A percentile compares a stretch with the other conserved stretches of the same genome.
These are phyloP conservation scores for Panopea generosa DNA, from an alignment of 2,888 invertebrate genomes.

Conservation along the genomic window DNA sequence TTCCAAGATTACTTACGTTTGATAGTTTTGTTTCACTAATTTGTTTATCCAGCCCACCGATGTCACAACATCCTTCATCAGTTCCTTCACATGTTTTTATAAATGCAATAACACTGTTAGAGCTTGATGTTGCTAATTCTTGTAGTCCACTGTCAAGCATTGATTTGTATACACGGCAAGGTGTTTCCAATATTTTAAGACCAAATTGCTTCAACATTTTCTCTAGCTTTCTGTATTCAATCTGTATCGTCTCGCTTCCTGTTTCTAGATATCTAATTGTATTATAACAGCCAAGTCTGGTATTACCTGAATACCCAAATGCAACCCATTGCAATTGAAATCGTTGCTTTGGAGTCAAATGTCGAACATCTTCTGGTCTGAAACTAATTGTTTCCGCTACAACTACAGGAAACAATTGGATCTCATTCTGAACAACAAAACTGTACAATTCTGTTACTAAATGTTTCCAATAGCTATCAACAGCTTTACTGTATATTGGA, in stretches of 20 bases:
- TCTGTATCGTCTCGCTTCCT: no score
- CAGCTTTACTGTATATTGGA: constrained; percentile 21
- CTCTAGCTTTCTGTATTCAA: not conserved
- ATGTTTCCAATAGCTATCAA: constrained; percentile 31
- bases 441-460: constrained; percentile 1
- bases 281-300: not conserved
- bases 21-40: constrained; percentile 27
- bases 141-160: constrained; percentile 22
- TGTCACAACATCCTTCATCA: not conserved
- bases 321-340: no score
- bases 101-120: constrained; percentile 37
- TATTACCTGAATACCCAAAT: no score
- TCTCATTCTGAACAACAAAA: no score
- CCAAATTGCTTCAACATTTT: constrained; percentile 42
- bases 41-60: constrained; percentile 6
- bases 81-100: constrained; percentile 25
- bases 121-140: constrained; percentile 15
- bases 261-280: not conserved
- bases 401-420: not conserved
- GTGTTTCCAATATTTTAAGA: constrained; percentile 43
- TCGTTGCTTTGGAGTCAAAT: no score
- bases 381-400: no score
- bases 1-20: constrained; percentile 12
- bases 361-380: no score
- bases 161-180: constrained; percentile 17